Evolutionary conservation across 2,113 vertebrate species (phyloP), one percentile per base, ranked within the genome.

Genomic region (Zosterops lateralis): DNA sequence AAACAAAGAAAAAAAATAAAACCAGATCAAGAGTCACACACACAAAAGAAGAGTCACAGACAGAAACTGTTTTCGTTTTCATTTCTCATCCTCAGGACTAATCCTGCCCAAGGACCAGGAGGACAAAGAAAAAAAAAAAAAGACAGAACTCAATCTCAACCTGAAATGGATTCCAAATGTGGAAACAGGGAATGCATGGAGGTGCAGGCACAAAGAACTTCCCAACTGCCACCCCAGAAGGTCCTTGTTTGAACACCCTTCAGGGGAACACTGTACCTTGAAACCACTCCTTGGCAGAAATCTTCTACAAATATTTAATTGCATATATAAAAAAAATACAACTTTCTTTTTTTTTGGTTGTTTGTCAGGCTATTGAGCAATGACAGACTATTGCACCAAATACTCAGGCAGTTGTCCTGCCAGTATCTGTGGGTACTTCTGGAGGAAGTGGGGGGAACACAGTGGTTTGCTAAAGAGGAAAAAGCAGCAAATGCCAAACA

Each of bases 391-490:
- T 66, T 89, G 53, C 56, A 75, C 32, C 62, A 75, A 82, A 25
- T 4, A 66, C 9, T 64, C 84, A 67, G 36, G 62, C 91, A 50
- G 65, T 9, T 32, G 17, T 53, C 58, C 89, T 75, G 66, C 64
- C 92, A 81, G 76, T 25, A 20, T 60, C 84, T 72, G 81, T 4
- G 93, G 89, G 89, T 31, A 74, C 57, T 94, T 87, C 31, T 65
- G 78, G 71, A 96, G 92, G 95, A 95, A 96, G 93, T 6, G 16
- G 16, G 82, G 62, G 76, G 58, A 83, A 42, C 29, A 20, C 60
- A n/a, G 87, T 0, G 29, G 76, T 77, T 80, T 60, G 47, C 86
- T 83, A 15, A 71, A 91, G 91, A 91, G 87, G 62, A 74, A 92
- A 89, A 61, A 50, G 76, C 68, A 82, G 48, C 66, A 40, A n/a